Base-by-base conservation (phyloP, 2,797 vertebrate genomes). In the Acipenser ruthenus region DNA sequence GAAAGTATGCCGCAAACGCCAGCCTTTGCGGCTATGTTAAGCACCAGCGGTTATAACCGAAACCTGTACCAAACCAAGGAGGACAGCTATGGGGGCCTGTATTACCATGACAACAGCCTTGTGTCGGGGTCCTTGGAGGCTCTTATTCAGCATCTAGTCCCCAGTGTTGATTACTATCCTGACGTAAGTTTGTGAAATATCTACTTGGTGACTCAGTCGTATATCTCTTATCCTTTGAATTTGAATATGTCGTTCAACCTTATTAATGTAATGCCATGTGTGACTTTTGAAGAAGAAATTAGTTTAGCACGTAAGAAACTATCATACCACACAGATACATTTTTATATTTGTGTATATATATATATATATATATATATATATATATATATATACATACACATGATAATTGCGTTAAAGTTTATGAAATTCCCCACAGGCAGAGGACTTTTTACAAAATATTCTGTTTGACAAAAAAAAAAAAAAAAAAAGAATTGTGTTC, bases 1-100 rank as follows among this genome's bases (percentile, higher is more conserved):
- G 90, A 88, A 86, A 95, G 81, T 77, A 97, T 97, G 96, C 94
- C 95, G 71, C 94, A 95, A 84, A 98, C 94, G 0, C 91, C 93
- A 72, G 92, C 92, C 6, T 92, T 96, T 78, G 84, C 89, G 8
- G 89, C 82, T 1, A 91, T 93, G 91, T 93, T 94, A 79, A 91
- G 92, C 79, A 84, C 91, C 75, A 83, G 84, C 6, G 71, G 89
- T 74, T 94, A 90, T 80, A 94, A 93, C 86, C 89, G 90, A 70
- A 95, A 94, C 80, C 77, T 94, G 49, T 94, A 92, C 75, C 92
- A 89, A 81, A 79, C 83, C 15, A 85, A 92, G 69, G 93, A 95
- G 51, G 92, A 93, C 53, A 84, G 79, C 74, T 92, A 85, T 62
- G 83, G 84, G 2, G 92, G 89, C 13, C 81, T 98, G 10, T 92